Evolutionary conservation across 2,888 invertebrate genomes (phyloP).

Genomic region (Megastigmus dorsalis): DNA sequence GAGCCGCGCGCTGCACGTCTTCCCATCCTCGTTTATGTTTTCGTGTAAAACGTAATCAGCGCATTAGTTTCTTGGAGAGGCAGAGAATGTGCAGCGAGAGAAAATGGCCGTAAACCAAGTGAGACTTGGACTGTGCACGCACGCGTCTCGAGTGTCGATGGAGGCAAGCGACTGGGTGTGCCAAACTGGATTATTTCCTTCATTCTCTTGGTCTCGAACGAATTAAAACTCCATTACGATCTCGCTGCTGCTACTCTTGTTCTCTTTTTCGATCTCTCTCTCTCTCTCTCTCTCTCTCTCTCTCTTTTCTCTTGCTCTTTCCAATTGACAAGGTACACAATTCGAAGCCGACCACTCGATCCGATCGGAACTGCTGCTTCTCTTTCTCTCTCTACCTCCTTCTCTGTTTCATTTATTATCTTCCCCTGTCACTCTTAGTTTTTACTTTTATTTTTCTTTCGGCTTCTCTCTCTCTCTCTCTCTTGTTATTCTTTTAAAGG

Average conservation of each 20-base stretch:
- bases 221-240: constrained; percentile 43
- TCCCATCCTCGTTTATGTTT: background rate
- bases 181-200: constrained; percentile 21
- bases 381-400: constrained; percentile 1
- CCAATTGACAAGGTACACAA: constrained; percentile 35
- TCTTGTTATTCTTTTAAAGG: background rate
- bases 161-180: background rate
- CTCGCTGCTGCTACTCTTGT: no score
- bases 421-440: background rate
- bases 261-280: background rate
- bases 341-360: constrained; percentile 1
- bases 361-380: background rate
- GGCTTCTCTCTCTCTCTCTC: background rate
- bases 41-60: constrained; percentile 18
- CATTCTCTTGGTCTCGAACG: constrained; percentile 1
- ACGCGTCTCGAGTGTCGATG: background rate
- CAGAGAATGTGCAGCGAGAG: no score
- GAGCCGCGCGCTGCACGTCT: no score
- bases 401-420: constrained; percentile 35
- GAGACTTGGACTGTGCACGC: background rate
- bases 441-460: background rate
- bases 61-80: background rate
- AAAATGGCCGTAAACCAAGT: constrained; percentile 1
- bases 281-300: background rate
- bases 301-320: constrained; percentile 1